Conservation (phyloP, 2,888 invertebrate genomes). For the Aspidapion aeneum region DNA sequence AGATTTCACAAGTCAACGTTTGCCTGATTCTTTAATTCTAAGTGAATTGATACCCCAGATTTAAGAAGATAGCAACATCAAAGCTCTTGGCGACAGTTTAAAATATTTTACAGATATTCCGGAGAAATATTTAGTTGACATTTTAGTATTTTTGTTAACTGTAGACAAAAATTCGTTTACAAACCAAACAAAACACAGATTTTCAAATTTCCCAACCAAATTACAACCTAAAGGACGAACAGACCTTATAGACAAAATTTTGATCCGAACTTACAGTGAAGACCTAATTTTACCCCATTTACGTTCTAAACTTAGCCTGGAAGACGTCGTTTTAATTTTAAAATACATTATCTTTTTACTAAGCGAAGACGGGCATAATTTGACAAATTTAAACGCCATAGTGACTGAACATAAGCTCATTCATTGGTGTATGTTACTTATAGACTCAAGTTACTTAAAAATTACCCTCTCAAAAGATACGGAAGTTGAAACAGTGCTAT, state of each 20-base stretch:
- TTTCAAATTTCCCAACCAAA: too few species aligned
- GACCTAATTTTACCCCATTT: slow-evolving; percentile 51
- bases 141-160: slow-evolving; percentile 50
- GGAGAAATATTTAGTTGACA: slow-evolving; percentile 50
- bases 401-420: slow-evolving; percentile 55
- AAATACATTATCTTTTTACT: slow-evolving; percentile 53
- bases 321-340: slow-evolving; percentile 51
- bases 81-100: slow-evolving; percentile 44
- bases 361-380: slow-evolving; percentile 43
- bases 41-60: slow-evolving; percentile 50
- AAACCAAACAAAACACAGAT: slow-evolving; percentile 1
- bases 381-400: slow-evolving; percentile 38
- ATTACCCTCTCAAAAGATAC: slow-evolving; percentile 61
- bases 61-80: slow-evolving; percentile 48
- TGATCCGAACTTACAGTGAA: too few species aligned
- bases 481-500: slow-evolving; percentile 51
- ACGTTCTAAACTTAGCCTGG: slow-evolving; percentile 48
- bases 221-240: too few species aligned
- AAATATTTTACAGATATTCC: slow-evolving; percentile 54
- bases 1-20: slow-evolving; percentile 46
- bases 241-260: too few species aligned
- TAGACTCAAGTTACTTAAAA: slow-evolving; percentile 70
- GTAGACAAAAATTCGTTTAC: slow-evolving; percentile 25
- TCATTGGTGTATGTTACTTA: slow-evolving; percentile 60
- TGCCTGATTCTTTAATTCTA: slow-evolving; percentile 53